Evolutionary conservation across 2,888 invertebrate genomes (phyloP).

Genomic region (Agrenia bidenticulata): DNA sequence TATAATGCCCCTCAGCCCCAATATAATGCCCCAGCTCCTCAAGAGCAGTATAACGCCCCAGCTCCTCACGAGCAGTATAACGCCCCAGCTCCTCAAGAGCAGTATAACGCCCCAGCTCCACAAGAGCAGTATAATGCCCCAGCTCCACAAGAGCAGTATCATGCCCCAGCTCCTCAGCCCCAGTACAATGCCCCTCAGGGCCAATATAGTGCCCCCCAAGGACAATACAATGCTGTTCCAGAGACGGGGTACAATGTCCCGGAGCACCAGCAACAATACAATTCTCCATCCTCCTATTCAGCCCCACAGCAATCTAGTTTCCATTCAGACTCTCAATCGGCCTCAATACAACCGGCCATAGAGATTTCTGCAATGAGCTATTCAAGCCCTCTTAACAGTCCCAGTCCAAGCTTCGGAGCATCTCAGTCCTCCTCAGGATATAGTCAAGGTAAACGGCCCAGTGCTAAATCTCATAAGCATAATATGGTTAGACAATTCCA

Average conservation of each 20-base stretch:
- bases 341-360: slow-evolving; percentile 45
- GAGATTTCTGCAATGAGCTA: slow-evolving; percentile 41
- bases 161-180: slow-evolving; percentile 8
- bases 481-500: slow-evolving; percentile 4
- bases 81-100: slow-evolving; percentile 24
- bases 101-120: not conserved
- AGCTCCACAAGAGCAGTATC: slow-evolving; percentile 14
- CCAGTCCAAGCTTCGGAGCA: not conserved
- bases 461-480: not conserved
- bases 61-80: not conserved
- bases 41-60: slow-evolving; percentile 2
- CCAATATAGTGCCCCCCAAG: slow-evolving; percentile 9
- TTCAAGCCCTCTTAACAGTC: slow-evolving; percentile 23
- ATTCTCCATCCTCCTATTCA: slow-evolving; percentile 26
- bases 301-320: slow-evolving; percentile 27
- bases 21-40: slow-evolving; percentile 19
- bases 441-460: slow-evolving; percentile 31
- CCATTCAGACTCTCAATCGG: slow-evolving; percentile 28
- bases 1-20: slow-evolving; percentile 4
- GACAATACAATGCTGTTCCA: slow-evolving; percentile 30
- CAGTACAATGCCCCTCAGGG: slow-evolving; percentile 6
- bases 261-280: slow-evolving; percentile 36
- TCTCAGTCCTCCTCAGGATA: slow-evolving; percentile 23
- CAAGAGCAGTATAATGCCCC: slow-evolving; percentile 28
- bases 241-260: slow-evolving; percentile 27